Evolutionary conservation across 1,140 invertebrate genomes (phyloP).

Genomic region (Potamilus streckersoni): DNA sequence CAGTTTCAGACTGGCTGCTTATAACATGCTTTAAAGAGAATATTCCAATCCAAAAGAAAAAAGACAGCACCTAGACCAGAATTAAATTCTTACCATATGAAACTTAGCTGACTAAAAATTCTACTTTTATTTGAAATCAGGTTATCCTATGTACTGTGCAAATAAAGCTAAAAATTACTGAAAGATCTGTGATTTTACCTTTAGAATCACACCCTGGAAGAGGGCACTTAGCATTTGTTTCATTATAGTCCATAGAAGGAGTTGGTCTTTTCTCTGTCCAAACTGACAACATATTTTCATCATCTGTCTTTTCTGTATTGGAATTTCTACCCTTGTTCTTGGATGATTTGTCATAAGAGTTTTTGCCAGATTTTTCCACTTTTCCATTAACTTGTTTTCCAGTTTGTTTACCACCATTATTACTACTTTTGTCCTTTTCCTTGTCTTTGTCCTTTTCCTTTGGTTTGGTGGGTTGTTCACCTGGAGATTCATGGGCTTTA

Average conservation of each 20-base stretch:
- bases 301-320: constrained; percentile 22
- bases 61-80: no score
- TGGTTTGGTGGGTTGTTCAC: constrained; percentile 1
- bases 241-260: constrained; percentile 60
- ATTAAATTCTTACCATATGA: no score
- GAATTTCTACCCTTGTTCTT: constrained; percentile 15
- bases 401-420: constrained; percentile 6
- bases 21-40: no score
- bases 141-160: no score
- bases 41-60: no score
- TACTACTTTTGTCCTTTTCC: constrained; percentile 13
- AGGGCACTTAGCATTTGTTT: constrained; percentile 76
- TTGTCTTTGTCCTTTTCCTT: constrained; percentile 4
- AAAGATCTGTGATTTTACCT: constrained; percentile 42
- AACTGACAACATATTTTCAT: constrained; percentile 33
- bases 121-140: no score
- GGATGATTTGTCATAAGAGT: constrained; percentile 2
- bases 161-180: no score
- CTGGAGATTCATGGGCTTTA: constrained; percentile 27
- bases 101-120: no score
- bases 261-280: constrained; percentile 56
- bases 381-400: constrained; percentile 9
- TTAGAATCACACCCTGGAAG: constrained; percentile 88
- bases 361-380: constrained; percentile 17
- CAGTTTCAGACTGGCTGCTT: no score